A percentile compares a stretch with the other conserved stretches of the same genome.
Evolutionary conservation across 2,113 vertebrate species (phyloP).

Genomic region (Phyllopteryx taeniolatus): DNA sequence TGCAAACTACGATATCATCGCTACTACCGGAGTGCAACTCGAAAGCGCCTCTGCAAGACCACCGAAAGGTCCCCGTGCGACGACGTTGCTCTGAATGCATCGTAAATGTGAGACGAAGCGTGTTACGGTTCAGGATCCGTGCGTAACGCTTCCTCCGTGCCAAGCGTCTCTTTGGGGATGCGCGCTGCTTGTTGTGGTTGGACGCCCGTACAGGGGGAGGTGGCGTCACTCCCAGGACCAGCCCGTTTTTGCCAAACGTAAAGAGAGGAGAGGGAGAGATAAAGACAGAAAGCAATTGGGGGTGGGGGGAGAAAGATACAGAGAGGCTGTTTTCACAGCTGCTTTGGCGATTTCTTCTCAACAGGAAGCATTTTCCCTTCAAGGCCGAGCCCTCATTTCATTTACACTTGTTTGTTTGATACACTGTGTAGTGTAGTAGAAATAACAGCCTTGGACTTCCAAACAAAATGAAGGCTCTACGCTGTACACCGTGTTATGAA

Average conservation of each 20-base stretch:
- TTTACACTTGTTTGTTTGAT: not conserved
- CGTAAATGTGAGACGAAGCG: not conserved
- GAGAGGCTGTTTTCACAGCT: conserved; percentile 8
- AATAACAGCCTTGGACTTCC: not conserved
- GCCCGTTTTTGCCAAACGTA: conserved; percentile 51
- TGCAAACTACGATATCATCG: not conserved
- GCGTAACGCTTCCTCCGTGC: conserved; percentile 42
- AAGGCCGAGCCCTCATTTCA: conserved; percentile 1
- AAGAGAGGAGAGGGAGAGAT: conserved; percentile 5
- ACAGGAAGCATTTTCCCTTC: conserved; percentile 17
- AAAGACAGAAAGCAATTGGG: not conserved
- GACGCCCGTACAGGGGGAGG: conserved; percentile 45
- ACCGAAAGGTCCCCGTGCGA: not conserved
- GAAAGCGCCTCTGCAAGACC: conserved; percentile 2
- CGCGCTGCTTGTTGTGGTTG: conserved; percentile 32
- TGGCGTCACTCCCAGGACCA: conserved; percentile 68
- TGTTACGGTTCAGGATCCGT: conserved; percentile 5
- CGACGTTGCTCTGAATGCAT: conserved; percentile 2
- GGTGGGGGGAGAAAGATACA: no score
- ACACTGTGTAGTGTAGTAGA: not conserved
- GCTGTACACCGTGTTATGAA: not conserved
- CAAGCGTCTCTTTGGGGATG: conserved; percentile 28
- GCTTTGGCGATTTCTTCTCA: conserved; percentile 19
- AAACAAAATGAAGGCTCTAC: not conserved
- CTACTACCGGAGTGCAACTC: not conserved